phyloP scores from a whole-genome alignment of 2,888 invertebrate genomes.

The Sesia apiformis region DNA sequence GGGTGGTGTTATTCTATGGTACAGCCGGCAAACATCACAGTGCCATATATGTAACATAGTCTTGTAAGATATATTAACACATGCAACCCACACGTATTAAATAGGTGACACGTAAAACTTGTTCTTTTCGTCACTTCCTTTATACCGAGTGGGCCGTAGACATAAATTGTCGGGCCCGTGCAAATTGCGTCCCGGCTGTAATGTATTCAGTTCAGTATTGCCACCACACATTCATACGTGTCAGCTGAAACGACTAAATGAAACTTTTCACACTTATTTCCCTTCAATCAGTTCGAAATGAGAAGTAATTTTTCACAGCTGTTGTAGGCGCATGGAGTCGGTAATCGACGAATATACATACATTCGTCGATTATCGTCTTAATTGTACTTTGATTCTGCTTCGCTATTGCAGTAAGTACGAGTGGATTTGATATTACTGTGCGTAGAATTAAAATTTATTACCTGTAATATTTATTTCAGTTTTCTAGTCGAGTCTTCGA shows the following conservation, averaged over 20 bases:
- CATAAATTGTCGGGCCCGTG: constrained; percentile 61
- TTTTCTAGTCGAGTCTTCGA: too few species aligned
- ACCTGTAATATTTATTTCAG: too few species aligned
- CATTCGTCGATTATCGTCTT: neutral
- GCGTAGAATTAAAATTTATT: too few species aligned
- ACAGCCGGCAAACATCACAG: too few species aligned
- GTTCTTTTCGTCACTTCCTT: constrained; percentile 42
- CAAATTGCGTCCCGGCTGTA: constrained; percentile 57
- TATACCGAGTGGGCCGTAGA: constrained; percentile 51
- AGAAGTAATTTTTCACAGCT: constrained; percentile 20
- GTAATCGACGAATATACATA: neutral
- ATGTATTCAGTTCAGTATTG: constrained; percentile 49
- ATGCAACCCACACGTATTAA: constrained; percentile 16
- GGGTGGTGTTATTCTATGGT: too few species aligned
- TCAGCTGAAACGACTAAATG: constrained; percentile 44
- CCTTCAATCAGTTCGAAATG: constrained; percentile 48
- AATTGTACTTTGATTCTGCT: neutral
- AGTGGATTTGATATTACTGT: too few species aligned
- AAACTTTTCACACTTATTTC: constrained; percentile 50
- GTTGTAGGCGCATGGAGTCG: neutral
- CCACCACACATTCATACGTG: constrained; percentile 36
- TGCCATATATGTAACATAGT: too few species aligned
- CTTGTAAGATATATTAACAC: too few species aligned
- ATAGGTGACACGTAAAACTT: constrained; percentile 28
- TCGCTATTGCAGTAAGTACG: too few species aligned